phyloP scores from a whole-genome alignment of 2,113 vertebrate species.

The Panthera tigris region DNA sequence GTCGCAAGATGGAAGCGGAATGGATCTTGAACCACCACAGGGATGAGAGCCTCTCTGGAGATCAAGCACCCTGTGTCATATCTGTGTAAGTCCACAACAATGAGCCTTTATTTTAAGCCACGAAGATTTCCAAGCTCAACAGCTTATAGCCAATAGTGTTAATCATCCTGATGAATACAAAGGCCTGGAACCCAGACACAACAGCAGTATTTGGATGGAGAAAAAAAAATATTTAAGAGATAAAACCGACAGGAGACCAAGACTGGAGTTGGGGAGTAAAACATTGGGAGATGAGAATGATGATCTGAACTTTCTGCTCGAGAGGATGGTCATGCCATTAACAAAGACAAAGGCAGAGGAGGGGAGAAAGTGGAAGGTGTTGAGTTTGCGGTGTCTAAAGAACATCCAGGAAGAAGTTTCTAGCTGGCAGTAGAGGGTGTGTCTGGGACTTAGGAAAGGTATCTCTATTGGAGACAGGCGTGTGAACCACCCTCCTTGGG shows the following conservation, averaged over 20 bases:
- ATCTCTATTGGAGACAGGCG: background rate
- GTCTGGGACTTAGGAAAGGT: background rate
- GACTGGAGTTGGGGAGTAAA: background rate
- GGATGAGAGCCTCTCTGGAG: background rate
- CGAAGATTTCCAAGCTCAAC: background rate
- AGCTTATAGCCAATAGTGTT: background rate
- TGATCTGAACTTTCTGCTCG: background rate
- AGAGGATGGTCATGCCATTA: background rate
- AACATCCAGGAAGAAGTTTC: background rate
- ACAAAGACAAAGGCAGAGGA: background rate
- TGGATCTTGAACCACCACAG: background rate
- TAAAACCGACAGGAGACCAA: background rate
- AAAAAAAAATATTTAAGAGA: constrained; percentile 21
- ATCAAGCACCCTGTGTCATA: background rate
- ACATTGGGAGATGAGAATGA: background rate
- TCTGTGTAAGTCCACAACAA: background rate
- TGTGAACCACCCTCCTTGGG: background rate
- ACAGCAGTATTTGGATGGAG: background rate
- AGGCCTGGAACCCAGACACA: background rate
- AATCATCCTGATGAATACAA: background rate
- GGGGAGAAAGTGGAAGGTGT: background rate
- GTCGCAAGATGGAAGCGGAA: background rate
- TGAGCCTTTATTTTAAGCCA: background rate
- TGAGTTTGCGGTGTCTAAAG: background rate
- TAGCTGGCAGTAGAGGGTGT: background rate